phyloP scores from a whole-genome alignment of 2,113 vertebrate species.

The Erythrolamprus reginae region DNA sequence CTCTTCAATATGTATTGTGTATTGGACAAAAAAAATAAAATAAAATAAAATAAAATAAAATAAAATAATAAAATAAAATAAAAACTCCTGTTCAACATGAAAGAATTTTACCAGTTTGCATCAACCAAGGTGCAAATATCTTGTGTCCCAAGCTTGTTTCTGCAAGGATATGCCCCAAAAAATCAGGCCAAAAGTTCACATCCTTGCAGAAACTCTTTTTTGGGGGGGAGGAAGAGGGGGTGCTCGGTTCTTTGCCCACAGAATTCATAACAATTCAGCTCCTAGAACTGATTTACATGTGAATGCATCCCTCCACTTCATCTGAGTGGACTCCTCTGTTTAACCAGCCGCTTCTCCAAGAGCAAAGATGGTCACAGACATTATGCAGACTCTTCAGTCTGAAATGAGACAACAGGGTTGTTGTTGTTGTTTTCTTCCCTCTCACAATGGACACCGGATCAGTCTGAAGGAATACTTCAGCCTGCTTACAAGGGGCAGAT shows the following conservation, averaged over 20 bases:
- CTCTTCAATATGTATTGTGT: no score
- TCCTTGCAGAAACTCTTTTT: neutral
- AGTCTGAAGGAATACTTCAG: constrained; percentile 14
- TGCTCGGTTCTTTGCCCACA: constrained; percentile 30
- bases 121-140: neutral
- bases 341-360: constrained; percentile 41
- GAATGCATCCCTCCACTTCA: constrained; percentile 40
- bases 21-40: no score
- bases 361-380: constrained; percentile 42
- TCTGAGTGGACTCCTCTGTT: constrained; percentile 52
- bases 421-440: neutral
- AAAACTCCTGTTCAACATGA: neutral
- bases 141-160: no score
- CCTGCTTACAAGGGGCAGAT: constrained; percentile 13
- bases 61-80: no score
- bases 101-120: constrained; percentile 13
- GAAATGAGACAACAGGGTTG: constrained; percentile 1
- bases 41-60: no score
- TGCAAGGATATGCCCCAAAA: no score
- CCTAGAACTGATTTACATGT: constrained; percentile 54
- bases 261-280: constrained; percentile 17
- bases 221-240: no score
- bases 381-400: constrained; percentile 30
- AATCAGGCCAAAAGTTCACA: neutral
- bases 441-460: constrained; percentile 31